phyloP scores from a whole-genome alignment of 2,888 invertebrate species.

The Callyntrura sp. region DNA sequence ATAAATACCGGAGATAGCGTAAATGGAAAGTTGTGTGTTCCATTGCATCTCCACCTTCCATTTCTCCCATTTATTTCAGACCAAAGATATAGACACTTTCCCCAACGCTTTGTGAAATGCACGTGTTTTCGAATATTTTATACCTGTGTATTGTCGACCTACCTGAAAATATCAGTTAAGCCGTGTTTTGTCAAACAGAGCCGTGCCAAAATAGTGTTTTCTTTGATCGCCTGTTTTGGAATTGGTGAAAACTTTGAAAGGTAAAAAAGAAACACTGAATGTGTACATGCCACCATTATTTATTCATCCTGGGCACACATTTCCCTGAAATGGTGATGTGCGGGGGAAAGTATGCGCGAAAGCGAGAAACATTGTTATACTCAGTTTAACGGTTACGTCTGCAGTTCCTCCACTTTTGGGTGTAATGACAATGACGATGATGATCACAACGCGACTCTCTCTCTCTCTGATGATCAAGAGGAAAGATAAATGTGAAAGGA shows the following conservation, averaged over 20 bases:
- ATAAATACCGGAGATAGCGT: slow-evolving; percentile 14
- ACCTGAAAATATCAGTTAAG: too few species aligned
- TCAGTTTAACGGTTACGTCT: neutral
- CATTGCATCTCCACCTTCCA: neutral
- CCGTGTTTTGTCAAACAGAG: too few species aligned
- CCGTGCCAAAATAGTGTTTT: too few species aligned
- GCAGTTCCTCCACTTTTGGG: too few species aligned
- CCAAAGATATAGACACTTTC: neutral
- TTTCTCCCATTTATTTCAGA: neutral
- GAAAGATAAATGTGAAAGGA: slow-evolving; percentile 27
- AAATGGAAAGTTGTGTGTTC: neutral
- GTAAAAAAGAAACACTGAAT: slow-evolving; percentile 2
- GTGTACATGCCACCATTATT: slow-evolving; percentile 36
- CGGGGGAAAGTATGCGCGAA: neutral
- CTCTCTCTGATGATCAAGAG: slow-evolving; percentile 23
- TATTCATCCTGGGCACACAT: slow-evolving; percentile 51
- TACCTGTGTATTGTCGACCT: too few species aligned
- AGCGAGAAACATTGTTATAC: neutral
- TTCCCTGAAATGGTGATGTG: neutral
- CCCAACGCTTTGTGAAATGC: too few species aligned
- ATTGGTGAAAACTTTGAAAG: neutral
- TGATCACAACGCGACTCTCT: slow-evolving; percentile 11
- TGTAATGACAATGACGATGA: neutral
- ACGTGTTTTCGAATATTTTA: too few species aligned
- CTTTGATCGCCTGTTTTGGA: slow-evolving; percentile 17